phyloP scores from a whole-genome alignment of 2,797 vertebrate species.

The Chaetophractus vellerosus region DNA sequence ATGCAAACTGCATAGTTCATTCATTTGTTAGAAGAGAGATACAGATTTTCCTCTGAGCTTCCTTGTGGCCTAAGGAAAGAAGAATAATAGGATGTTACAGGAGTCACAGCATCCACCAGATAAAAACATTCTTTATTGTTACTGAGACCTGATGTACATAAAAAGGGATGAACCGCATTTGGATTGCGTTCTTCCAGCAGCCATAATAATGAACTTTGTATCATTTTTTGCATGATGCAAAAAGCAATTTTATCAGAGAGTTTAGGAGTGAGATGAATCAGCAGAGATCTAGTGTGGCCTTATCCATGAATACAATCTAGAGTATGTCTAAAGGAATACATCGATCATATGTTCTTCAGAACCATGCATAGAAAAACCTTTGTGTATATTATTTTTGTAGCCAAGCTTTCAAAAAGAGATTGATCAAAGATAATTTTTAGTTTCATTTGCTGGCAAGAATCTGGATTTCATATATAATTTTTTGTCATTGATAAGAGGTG shows the following conservation, averaged over 20 bases:
- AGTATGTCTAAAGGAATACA: conserved; percentile 15
- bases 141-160: background rate
- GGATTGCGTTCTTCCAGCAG: background rate
- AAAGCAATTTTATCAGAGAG: conserved; percentile 23
- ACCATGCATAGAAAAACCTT: background rate
- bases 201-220: conserved; percentile 25
- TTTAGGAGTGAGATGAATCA: conserved; percentile 27
- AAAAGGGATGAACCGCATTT: background rate
- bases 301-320: conserved; percentile 17
- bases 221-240: conserved; percentile 20
- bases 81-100: background rate
- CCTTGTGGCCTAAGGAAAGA: background rate
- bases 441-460: conserved; percentile 52
- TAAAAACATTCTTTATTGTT: conserved; percentile 55
- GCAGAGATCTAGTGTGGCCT: conserved; percentile 14
- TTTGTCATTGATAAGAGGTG: conserved; percentile 1
- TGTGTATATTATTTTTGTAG: conserved; percentile 49
- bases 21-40: conserved; percentile 23
- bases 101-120: background rate
- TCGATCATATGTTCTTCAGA: conserved; percentile 2
- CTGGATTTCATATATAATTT: conserved; percentile 8
- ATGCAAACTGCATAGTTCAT: background rate
- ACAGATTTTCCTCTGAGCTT: background rate
- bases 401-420: conserved; percentile 13
- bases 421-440: conserved; percentile 53